phyloP scores from a whole-genome alignment of 2,888 invertebrate species.

The Acanthopleura granulata region DNA sequence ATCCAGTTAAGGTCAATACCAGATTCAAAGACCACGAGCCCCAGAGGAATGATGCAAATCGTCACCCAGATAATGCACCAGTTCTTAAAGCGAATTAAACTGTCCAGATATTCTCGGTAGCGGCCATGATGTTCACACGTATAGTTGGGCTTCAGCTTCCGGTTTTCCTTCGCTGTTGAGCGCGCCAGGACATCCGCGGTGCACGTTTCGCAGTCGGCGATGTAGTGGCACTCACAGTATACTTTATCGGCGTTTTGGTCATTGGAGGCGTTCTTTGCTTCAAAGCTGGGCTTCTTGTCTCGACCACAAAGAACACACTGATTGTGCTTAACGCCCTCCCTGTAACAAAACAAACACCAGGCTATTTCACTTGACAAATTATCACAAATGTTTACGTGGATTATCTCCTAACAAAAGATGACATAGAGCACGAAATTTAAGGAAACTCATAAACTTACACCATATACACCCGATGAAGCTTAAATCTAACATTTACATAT shows the following conservation, averaged over 20 bases:
- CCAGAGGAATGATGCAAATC: slow-evolving; percentile 61
- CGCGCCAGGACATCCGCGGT: slow-evolving; percentile 43
- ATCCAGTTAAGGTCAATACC: slow-evolving; percentile 67
- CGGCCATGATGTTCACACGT: slow-evolving; percentile 58
- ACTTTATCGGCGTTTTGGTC: slow-evolving; percentile 29
- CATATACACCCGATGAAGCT: too few relatives aligned
- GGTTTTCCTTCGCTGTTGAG: neutral
- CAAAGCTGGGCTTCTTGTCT: slow-evolving; percentile 17
- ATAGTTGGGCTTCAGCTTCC: slow-evolving; percentile 2
- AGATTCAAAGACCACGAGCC: slow-evolving; percentile 58
- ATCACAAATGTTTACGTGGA: too few relatives aligned
- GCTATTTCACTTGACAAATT: too few relatives aligned
- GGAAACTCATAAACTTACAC: too few relatives aligned
- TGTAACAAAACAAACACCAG: slow-evolving; percentile 27
- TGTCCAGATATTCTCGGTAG: slow-evolving; percentile 58
- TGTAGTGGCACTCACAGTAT: slow-evolving; percentile 56
- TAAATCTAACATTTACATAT: too few relatives aligned
- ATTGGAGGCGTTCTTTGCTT: neutral
- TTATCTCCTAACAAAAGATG: too few relatives aligned
- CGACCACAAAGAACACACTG: slow-evolving; percentile 58
- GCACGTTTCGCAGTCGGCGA: slow-evolving; percentile 54
- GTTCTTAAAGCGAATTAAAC: slow-evolving; percentile 55
- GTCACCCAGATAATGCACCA: slow-evolving; percentile 66
- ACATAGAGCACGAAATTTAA: too few relatives aligned
- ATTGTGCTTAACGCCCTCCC: slow-evolving; percentile 46